Conservation (phyloP, 2,888 invertebrate genomes). For the Malacosoma neustria region DNA sequence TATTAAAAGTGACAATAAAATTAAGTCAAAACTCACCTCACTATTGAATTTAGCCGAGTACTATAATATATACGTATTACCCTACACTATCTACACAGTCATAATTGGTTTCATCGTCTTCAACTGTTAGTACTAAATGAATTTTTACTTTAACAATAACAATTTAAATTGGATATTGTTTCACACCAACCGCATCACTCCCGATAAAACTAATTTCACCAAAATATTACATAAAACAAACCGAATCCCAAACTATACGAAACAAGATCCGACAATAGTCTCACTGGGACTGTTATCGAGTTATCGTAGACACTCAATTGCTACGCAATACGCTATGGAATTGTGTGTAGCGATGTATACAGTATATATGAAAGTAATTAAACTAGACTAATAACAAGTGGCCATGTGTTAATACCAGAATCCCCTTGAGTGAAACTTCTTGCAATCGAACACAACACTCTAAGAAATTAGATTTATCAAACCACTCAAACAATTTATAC, state of each 20-base stretch:
- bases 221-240: background rate
- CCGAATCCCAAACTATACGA: slow-evolving; percentile 4
- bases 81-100: no score
- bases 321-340: slow-evolving; percentile 30
- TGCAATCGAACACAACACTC: slow-evolving; percentile 5
- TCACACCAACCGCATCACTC: no score
- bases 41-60: no score
- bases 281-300: slow-evolving; percentile 40
- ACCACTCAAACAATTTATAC: no score
- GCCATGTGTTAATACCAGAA: slow-evolving; percentile 19
- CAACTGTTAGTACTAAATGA: no score
- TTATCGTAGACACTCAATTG: slow-evolving; percentile 45
- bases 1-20: no score
- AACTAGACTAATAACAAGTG: slow-evolving; percentile 40
- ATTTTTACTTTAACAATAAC: no score
- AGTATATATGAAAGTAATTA: slow-evolving; percentile 23
- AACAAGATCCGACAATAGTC: slow-evolving; percentile 47
- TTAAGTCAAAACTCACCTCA: no score
- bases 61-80: no score
- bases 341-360: slow-evolving; percentile 27
- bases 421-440: slow-evolving; percentile 19
- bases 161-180: no score
- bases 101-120: no score
- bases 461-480: background rate
- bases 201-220: background rate